phyloP scores from a whole-genome alignment of 2,797 vertebrate species.

The Microcaecilia unicolor region DNA sequence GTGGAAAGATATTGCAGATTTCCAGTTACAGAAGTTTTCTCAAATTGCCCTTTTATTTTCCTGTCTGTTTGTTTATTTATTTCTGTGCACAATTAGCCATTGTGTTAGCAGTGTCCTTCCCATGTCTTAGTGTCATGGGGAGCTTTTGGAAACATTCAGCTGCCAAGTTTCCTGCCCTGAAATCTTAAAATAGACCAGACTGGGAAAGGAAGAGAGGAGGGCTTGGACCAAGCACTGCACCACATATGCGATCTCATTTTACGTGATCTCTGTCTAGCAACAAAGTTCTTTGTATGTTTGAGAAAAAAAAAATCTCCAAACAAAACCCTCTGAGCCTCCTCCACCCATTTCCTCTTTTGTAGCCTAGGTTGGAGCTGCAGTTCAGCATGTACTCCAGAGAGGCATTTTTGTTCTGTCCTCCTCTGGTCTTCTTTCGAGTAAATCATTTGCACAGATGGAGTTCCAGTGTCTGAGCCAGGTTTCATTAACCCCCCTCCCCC shows the following conservation, averaged over 20 bases:
- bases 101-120: conserved; percentile 23
- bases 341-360: conserved; percentile 43
- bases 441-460: too few relatives aligned
- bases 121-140: conserved; percentile 47
- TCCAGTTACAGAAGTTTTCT: too few relatives aligned
- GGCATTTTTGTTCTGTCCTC: background rate
- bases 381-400: conserved; percentile 45
- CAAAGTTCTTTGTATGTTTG: conserved; percentile 38
- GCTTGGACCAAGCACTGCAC: conserved; percentile 43
- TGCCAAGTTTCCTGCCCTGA: conserved; percentile 58
- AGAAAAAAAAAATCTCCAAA: too few relatives aligned
- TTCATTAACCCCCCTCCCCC: too few relatives aligned
- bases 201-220: conserved; percentile 55
- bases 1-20: too few relatives aligned
- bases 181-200: conserved; percentile 57
- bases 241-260: conserved; percentile 37
- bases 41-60: too few relatives aligned
- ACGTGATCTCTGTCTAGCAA: conserved; percentile 38
- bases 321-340: too few relatives aligned
- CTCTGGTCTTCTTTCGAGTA: conserved; percentile 31
- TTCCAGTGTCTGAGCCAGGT: too few relatives aligned
- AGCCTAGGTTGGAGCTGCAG: conserved; percentile 34
- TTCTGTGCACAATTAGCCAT: too few relatives aligned
- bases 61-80: too few relatives aligned
- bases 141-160: conserved; percentile 53